Conservation (phyloP, 2,888 invertebrate genomes). For the Lasioglossum vierecki region DNA sequence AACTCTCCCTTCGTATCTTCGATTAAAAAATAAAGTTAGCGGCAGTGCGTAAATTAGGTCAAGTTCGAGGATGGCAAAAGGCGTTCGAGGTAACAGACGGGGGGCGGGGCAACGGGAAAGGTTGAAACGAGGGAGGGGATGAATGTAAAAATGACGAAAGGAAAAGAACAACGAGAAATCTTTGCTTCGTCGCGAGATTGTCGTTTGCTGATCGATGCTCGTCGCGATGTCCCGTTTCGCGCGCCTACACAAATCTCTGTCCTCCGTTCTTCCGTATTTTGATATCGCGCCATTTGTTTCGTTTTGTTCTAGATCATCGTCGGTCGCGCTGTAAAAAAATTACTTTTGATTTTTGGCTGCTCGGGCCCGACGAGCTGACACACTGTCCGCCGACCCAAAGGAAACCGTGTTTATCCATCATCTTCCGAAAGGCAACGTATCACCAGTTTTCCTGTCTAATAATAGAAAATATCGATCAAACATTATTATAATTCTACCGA, state of each 20-base stretch:
- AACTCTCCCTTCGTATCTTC: not conserved
- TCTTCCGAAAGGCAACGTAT: conserved; percentile 14
- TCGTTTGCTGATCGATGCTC: conserved; percentile 22
- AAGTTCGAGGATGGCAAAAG: conserved; percentile 50
- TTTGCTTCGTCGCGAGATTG: conserved; percentile 26
- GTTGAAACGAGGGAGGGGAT: not conserved
- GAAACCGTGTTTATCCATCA: not conserved
- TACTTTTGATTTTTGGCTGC: conserved; percentile 75
- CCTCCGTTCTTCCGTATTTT: conserved; percentile 28
- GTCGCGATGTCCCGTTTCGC: not conserved
- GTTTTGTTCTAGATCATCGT: not conserved
- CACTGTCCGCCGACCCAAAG: not conserved
- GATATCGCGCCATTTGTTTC: conserved; percentile 45
- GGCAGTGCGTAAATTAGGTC: conserved; percentile 65
- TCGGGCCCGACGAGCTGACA: conserved; percentile 26
- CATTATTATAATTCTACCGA: conserved; percentile 45
- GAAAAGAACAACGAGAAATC: not conserved
- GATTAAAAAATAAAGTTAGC: conserved; percentile 37
- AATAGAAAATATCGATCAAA: conserved; percentile 51
- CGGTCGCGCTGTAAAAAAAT: conserved; percentile 65
- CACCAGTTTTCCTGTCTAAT: conserved; percentile 40
- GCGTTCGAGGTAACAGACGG: conserved; percentile 12
- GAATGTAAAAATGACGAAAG: not conserved
- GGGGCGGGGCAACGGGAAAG: not conserved
- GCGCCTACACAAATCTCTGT: not conserved